phyloP scores from a whole-genome alignment of 1,140 invertebrate species.

The Bombus consobrinus region DNA sequence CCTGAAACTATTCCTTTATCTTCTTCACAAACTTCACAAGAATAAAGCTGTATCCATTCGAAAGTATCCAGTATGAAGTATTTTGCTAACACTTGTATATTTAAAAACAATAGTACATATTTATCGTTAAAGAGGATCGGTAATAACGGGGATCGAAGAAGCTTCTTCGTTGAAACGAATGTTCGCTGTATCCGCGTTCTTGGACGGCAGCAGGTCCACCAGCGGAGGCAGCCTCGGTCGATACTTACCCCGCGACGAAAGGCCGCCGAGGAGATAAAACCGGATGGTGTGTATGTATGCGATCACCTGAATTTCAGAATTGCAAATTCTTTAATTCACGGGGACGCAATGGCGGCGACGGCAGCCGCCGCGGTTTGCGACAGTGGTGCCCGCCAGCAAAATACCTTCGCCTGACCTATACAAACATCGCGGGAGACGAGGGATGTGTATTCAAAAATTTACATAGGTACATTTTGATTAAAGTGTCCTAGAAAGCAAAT shows the following conservation, averaged over 20 bases:
- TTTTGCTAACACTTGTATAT: too few relatives aligned
- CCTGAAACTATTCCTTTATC: too few relatives aligned
- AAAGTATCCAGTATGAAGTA: too few relatives aligned
- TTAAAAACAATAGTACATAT: background rate
- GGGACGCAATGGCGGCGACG: constrained; percentile 66
- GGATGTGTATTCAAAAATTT: constrained; percentile 84
- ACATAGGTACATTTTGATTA: constrained; percentile 84
- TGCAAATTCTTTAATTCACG: constrained; percentile 83
- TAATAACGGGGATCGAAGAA: background rate
- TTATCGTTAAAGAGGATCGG: background rate
- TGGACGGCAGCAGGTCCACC: background rate
- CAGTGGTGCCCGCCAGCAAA: constrained; percentile 72
- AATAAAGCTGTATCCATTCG: too few relatives aligned
- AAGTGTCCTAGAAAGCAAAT: constrained; percentile 83
- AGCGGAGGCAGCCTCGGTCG: constrained; percentile 48
- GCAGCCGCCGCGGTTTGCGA: constrained; percentile 23
- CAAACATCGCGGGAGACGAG: constrained; percentile 81
- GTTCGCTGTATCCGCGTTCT: background rate
- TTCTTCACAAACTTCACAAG: too few relatives aligned
- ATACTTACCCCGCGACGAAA: constrained; percentile 55
- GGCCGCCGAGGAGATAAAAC: constrained; percentile 55
- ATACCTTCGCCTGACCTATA: constrained; percentile 83
- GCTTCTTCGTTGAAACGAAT: too few relatives aligned
- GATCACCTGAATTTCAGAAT: constrained; percentile 81
- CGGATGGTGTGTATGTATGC: constrained; percentile 67